These are phyloP conservation scores for Pammene aurita DNA, from an alignment of 2,888 invertebrate species.

Conservation along the genomic window DNA sequence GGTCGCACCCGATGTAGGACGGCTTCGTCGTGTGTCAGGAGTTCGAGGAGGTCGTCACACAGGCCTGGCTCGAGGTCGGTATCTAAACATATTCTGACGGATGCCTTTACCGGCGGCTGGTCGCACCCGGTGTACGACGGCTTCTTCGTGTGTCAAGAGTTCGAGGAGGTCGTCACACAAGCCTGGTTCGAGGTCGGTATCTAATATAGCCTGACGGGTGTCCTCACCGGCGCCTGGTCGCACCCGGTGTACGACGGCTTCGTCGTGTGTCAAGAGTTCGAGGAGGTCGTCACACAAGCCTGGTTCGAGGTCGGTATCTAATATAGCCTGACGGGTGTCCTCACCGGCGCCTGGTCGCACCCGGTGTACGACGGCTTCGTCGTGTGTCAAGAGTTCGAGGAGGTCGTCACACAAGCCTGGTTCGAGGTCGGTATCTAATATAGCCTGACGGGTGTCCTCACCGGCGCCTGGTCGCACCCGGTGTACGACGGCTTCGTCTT, in stretches of 20 bases:
- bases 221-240: conserved; percentile 92
- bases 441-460: conserved; percentile 97
- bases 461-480: conserved; percentile 92
- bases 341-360: conserved; percentile 91
- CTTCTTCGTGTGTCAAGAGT: too few species aligned
- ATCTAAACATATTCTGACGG: too few species aligned
- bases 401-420: conserved; percentile 94
- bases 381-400: conserved; percentile 94
- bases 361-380: conserved; percentile 95
- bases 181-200: too few species aligned
- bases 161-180: too few species aligned
- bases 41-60: too few species aligned
- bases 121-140: too few species aligned
- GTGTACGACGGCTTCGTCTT: conserved; percentile 96
- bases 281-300: conserved; percentile 91
- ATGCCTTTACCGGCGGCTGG: too few species aligned
- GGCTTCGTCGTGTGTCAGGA: too few species aligned
- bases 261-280: conserved; percentile 95
- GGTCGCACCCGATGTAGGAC: too few species aligned
- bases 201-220: too few species aligned
- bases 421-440: conserved; percentile 87
- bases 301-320: conserved; percentile 87
- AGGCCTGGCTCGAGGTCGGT: too few species aligned
- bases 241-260: conserved; percentile 95
- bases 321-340: conserved; percentile 96